Percentiles rank a stretch among this genome's conserved stretches.
Evolutionary conservation across 2,797 vertebrate species (phyloP).

Genomic region (Dryobates pubescens): DNA sequence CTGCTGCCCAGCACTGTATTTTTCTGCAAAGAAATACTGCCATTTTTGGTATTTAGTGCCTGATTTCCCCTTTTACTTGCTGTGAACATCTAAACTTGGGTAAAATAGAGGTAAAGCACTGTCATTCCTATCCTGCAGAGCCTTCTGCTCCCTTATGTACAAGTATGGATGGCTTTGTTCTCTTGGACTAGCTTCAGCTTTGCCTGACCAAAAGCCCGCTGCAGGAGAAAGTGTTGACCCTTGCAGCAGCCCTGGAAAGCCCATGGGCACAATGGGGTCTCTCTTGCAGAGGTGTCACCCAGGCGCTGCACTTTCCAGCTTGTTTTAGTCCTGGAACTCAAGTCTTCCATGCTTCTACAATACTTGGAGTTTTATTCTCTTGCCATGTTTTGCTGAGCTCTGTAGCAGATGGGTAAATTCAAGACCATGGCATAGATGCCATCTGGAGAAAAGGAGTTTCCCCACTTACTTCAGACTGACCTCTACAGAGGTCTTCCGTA

Average conservation of each 20-base stretch:
- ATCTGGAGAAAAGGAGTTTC: background rate
- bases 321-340: background rate
- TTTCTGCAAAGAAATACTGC: background rate
- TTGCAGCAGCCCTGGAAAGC: background rate
- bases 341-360: background rate
- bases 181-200: background rate
- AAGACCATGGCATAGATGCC: background rate
- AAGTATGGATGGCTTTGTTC: background rate
- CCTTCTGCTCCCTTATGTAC: background rate
- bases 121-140: background rate
- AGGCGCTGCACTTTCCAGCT: rapidly evolving
- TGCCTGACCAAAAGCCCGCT: background rate
- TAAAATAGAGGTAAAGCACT: background rate
- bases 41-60: background rate
- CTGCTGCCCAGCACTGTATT: background rate
- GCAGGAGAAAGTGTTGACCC: background rate
- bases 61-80: background rate
- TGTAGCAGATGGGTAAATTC: background rate
- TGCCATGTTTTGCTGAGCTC: background rate
- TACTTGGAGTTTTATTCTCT: background rate
- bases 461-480: background rate
- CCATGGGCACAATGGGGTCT: rapidly evolving
- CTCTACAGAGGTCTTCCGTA: background rate
- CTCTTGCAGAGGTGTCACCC: background rate
- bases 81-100: background rate